These are phyloP conservation scores for Cheilosia variabilis DNA, from an alignment of 2,888 invertebrate genomes.

Conservation along the genomic window DNA sequence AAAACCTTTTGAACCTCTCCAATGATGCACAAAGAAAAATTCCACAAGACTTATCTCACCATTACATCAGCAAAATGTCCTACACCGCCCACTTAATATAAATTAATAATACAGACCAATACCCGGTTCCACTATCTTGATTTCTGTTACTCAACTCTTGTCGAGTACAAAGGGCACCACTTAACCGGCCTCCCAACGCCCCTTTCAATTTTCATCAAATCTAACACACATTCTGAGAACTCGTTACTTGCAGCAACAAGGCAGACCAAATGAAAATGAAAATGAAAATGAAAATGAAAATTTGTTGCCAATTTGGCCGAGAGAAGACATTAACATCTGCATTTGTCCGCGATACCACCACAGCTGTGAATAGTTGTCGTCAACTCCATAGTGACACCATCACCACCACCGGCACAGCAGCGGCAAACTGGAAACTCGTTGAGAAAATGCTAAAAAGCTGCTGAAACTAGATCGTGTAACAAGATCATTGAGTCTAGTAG, in stretches of 20 bases:
- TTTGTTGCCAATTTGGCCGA: conserved; percentile 16
- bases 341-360: conserved; percentile 18
- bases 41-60: not conserved
- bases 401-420: not conserved
- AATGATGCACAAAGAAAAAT: not conserved
- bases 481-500: conserved; percentile 62
- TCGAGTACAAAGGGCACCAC: conserved; percentile 34
- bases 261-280: too few species aligned
- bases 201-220: conserved; percentile 36
- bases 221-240: conserved; percentile 35
- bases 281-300: too few species aligned
- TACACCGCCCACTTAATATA: not conserved
- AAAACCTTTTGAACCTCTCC: too few species aligned
- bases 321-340: conserved; percentile 38
- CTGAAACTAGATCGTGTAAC: conserved; percentile 70
- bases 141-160: not conserved
- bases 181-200: conserved; percentile 11
- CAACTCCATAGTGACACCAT: not conserved
- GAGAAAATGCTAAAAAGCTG: conserved; percentile 15
- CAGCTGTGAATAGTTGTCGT: too few species aligned
- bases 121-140: not conserved
- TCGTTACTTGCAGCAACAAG: not conserved
- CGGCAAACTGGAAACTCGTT: conserved; percentile 1
- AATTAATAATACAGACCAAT: not conserved
- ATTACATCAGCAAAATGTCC: not conserved